Evolutionary conservation across 1,140 invertebrate genomes (phyloP), one percentile per base, ranked within the genome.

Genomic region (Drosophila ercepeae): DNA sequence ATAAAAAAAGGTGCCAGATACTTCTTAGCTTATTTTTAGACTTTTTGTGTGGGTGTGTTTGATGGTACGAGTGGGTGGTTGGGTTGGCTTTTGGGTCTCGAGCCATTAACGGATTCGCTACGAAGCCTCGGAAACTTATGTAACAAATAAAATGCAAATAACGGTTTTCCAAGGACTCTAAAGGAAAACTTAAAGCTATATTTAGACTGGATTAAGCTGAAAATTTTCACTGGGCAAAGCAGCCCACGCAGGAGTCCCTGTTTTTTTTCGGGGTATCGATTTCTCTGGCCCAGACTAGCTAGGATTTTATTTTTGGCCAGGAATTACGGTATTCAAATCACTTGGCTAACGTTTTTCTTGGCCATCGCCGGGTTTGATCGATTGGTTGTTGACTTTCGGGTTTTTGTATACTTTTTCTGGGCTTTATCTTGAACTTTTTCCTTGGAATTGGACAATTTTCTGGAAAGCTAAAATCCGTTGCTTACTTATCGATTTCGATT

Each of bases 401-500:
- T 63, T 55, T 21, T 65, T 83, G 45, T 41, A 64, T 36, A 50
- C 57, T 54, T 48, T 61, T 51, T 46, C 41, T 51, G 41, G 19
- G 11, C 8, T 19, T 32, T 53, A 21, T 68, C 39, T 14, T 18
- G 19, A 46, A n/a, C 60, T 57, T 74, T 71, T 74, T 68, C n/a
- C 34, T 42, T 27, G 14, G 27, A 64, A 29, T 57, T 48, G 27
- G 34, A 50, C 42, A 61, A 44, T 72, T 72, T 73, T 63, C 67
- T 42, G 21, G 44, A 23, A 27, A 34, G 9, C 42, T 41, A 13
- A 60, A 46, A 36, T 71, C 48, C 48, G 48, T 74, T 68, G 57
- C 88, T 78, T 88, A 86, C 79, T 89, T 90, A 90, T 90, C 81
- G 89, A 90, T 90, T 90, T 86, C 78, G 78, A 77, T 79, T 89